Evolutionary conservation across 2,113 vertebrate species (phyloP).

Genomic region (Chroicocephalus ridibundus): DNA sequence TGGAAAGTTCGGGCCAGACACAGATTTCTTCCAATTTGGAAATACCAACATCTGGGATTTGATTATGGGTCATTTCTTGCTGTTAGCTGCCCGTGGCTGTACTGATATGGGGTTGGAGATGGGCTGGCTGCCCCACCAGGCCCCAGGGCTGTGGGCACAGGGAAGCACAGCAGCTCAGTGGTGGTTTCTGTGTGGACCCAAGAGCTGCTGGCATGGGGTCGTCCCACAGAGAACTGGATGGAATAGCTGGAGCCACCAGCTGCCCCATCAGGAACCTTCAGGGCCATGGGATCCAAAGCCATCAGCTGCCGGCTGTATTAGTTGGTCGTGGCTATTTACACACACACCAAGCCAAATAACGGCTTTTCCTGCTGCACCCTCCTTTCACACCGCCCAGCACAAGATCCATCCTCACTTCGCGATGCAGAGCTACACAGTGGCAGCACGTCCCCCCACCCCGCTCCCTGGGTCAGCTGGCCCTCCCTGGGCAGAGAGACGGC

Average conservation of each 20-base stretch:
- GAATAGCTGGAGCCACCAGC: not conserved
- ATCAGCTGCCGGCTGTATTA: not conserved
- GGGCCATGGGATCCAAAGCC: not conserved
- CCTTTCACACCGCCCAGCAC: not conserved
- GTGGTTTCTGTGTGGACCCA: not conserved
- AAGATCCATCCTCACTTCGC: not conserved
- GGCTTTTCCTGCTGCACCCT: not conserved
- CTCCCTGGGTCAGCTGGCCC: not conserved
- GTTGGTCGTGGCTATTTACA: not conserved
- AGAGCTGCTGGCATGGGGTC: not conserved
- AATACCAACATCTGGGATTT: not conserved
- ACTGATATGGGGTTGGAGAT: not conserved
- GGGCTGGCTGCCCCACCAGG: not conserved
- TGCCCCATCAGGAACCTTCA: not conserved
- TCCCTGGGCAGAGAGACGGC: accelerated
- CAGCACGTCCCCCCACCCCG: accelerated
- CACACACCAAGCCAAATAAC: accelerated
- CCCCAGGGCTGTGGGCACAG: not conserved
- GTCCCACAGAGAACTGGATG: not conserved
- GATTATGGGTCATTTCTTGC: not conserved
- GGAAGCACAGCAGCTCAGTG: not conserved
- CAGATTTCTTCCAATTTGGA: not conserved
- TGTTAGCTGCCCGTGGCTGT: not conserved
- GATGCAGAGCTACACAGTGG: accelerated
- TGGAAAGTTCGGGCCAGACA: not conserved